Evolutionary conservation across 2,113 vertebrate species (phyloP).

Genomic region (Gasterosteus nipponicus): DNA sequence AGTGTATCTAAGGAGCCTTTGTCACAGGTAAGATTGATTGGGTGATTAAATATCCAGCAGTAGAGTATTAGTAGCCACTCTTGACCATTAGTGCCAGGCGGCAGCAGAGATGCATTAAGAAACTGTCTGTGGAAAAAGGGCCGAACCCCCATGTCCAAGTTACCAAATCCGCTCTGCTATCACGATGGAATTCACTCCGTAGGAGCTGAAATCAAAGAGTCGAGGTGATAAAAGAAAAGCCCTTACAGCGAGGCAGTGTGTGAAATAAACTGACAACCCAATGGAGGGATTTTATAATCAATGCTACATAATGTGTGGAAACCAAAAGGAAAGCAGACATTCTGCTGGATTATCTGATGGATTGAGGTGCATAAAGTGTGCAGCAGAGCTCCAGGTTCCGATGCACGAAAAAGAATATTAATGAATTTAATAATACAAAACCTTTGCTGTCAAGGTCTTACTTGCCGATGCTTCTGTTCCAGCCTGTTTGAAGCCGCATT

Average conservation of each 20-base stretch:
- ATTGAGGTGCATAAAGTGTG: neutral
- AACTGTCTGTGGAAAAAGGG: conserved; percentile 52
- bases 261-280: neutral
- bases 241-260: conserved; percentile 8
- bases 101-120: conserved; percentile 55
- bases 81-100: conserved; percentile 72
- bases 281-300: neutral
- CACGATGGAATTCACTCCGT: conserved; percentile 37
- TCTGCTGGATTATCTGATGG: neutral
- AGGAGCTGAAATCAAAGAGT: conserved; percentile 34
- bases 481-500: neutral
- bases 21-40: conserved; percentile 79
- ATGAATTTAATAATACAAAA: too few relatives aligned
- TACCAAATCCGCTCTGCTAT: conserved; percentile 42
- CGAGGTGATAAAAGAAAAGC: conserved; percentile 48
- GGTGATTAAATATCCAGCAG: conserved; percentile 80
- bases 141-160: conserved; percentile 43
- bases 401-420: neutral
- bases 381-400: neutral
- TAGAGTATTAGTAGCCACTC: conserved; percentile 71
- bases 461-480: neutral
- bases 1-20: conserved; percentile 71
- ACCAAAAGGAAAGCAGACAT: neutral
- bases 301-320: neutral
- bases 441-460: too few relatives aligned